These are phyloP conservation scores for Anthonomus grandis DNA, from an alignment of 1,140 invertebrate species.

Conservation along the genomic window DNA sequence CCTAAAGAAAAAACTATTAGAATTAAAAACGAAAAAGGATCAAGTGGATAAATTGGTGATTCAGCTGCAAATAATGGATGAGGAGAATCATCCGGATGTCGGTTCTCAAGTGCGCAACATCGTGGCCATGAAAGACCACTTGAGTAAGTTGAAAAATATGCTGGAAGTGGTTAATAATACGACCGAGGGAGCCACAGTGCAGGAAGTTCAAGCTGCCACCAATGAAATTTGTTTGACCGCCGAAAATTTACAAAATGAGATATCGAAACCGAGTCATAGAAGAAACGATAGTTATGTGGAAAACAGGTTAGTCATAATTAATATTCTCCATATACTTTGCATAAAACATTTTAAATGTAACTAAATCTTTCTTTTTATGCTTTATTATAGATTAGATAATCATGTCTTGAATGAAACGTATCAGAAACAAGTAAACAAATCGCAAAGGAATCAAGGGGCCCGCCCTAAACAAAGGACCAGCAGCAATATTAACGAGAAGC, in stretches of 20 bases:
- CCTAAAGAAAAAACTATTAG: conserved; percentile 46
- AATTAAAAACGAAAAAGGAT: conserved; percentile 47
- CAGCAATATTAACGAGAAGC: conserved; percentile 34
- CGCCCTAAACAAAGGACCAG: conserved; percentile 25
- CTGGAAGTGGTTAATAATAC: conserved; percentile 46
- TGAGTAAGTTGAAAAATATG: conserved; percentile 46
- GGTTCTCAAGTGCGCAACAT: conserved; percentile 45
- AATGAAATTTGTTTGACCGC: conserved; percentile 38
- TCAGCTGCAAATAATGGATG: conserved; percentile 43
- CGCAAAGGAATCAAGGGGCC: conserved; percentile 35
- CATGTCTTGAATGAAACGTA: conserved; percentile 17
- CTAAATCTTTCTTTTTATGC: neutral
- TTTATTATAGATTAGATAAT: conserved; percentile 20
- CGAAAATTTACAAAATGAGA: conserved; percentile 43
- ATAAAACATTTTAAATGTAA: neutral
- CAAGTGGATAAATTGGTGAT: conserved; percentile 47
- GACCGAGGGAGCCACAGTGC: conserved; percentile 32
- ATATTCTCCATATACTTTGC: neutral
- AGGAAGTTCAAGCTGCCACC: conserved; percentile 33
- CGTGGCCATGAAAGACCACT: conserved; percentile 46
- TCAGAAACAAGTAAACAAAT: conserved; percentile 43
- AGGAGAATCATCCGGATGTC: conserved; percentile 39
- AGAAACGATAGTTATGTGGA: conserved; percentile 27
- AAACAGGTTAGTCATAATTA: conserved; percentile 13
- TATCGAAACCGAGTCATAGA: conserved; percentile 25